These are phyloP conservation scores for Callimorpha dominula DNA, from an alignment of 2,888 invertebrate genomes.

Conservation along the genomic window DNA sequence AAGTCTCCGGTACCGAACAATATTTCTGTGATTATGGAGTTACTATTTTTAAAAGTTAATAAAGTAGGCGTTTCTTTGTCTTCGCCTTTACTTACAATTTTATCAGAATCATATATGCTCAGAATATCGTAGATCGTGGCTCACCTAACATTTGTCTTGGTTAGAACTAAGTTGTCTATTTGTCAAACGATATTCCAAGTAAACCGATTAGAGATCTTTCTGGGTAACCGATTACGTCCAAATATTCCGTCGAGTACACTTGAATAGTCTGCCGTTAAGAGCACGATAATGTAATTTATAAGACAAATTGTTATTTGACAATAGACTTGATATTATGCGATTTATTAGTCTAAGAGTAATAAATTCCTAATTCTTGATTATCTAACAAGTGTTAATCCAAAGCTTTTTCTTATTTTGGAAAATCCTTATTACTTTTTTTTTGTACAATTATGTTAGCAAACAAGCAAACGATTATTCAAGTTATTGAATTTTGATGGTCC, in stretches of 20 bases:
- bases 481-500: no score
- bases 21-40: no score
- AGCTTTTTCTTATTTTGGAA: not conserved
- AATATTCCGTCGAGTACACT: constrained; percentile 42
- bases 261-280: constrained; percentile 25
- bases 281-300: constrained; percentile 47
- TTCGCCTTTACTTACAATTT: no score
- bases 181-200: constrained; percentile 59
- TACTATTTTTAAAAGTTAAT: no score
- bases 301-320: constrained; percentile 35
- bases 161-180: constrained; percentile 46
- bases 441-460: no score
- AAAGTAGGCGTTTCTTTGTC: no score
- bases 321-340: constrained; percentile 5
- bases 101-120: not conserved
- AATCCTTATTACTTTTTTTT: no score
- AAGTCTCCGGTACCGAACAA: no score
- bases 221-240: constrained; percentile 43
- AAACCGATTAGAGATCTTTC: constrained; percentile 59
- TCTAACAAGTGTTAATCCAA: not conserved
- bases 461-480: no score
- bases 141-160: constrained; percentile 49
- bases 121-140: constrained; percentile 29
- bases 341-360: constrained; percentile 3
- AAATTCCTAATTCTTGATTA: not conserved